Evolutionary conservation across 2,888 invertebrate species (phyloP).

Genomic region (Pachydiplax longipennis): DNA sequence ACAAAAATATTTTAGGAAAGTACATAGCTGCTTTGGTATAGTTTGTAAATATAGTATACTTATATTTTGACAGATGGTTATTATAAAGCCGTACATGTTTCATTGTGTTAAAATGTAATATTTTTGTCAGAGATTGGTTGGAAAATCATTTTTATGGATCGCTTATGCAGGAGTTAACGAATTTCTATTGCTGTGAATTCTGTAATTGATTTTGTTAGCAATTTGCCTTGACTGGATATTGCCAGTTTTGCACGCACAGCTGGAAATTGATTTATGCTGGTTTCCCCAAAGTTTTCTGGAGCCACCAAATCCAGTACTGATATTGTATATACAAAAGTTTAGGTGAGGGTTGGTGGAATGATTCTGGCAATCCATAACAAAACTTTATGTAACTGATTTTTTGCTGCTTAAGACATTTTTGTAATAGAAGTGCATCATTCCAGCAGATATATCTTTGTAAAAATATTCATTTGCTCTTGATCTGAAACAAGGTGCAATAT

Average conservation of each 20-base stretch:
- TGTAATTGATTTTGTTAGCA: background rate
- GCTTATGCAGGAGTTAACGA: background rate
- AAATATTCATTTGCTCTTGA: slow-evolving; percentile 38
- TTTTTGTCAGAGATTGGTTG: slow-evolving; percentile 23
- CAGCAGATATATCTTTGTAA: slow-evolving; percentile 30
- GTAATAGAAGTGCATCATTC: slow-evolving; percentile 40
- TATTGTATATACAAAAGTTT: slow-evolving; percentile 24
- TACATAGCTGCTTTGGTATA: slow-evolving; percentile 7
- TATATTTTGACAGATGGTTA: slow-evolving; percentile 16
- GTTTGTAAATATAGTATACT: slow-evolving; percentile 19
- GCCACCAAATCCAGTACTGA: slow-evolving; percentile 41
- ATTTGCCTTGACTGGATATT: slow-evolving; percentile 9
- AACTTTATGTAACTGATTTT: slow-evolving; percentile 12
- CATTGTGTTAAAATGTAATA: slow-evolving; percentile 13
- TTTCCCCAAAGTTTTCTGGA: slow-evolving; percentile 6
- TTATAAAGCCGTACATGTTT: slow-evolving; percentile 6
- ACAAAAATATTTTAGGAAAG: background rate
- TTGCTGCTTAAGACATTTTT: slow-evolving; percentile 28
- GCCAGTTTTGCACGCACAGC: background rate
- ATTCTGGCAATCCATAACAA: slow-evolving; percentile 38
- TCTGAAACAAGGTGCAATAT: slow-evolving; percentile 39
- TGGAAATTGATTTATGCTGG: slow-evolving; percentile 2
- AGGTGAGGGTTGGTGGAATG: slow-evolving; percentile 20
- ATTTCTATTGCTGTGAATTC: slow-evolving; percentile 23
- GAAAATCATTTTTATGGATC: background rate